Conservation (phyloP, 2,113 vertebrate genomes). For the Cyprinodon tularosa region DNA sequence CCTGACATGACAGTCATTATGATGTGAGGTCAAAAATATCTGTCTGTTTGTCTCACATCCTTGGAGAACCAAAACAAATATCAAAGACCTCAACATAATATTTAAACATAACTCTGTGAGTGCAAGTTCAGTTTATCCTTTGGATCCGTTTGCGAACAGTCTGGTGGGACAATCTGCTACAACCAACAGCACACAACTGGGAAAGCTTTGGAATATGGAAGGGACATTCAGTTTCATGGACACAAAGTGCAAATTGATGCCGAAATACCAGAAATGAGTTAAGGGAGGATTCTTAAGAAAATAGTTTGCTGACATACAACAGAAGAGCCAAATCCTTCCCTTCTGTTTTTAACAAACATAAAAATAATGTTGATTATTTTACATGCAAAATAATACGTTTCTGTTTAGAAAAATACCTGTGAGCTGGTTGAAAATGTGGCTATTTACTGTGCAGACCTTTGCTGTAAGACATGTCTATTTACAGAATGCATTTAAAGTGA, state of each 20-base stretch:
- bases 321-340: not conserved
- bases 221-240: not conserved
- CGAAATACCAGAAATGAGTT: not conserved
- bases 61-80: not conserved
- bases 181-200: not conserved
- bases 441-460: not conserved
- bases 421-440: not conserved
- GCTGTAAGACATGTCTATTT: not conserved
- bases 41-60: slow-evolving; percentile 1
- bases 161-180: not conserved
- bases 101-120: not conserved
- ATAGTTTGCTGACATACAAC: not conserved
- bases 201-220: not conserved
- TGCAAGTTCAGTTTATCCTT: not conserved
- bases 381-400: not conserved
- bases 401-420: not conserved
- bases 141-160: not conserved
- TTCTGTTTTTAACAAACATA: not conserved
- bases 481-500: not conserved
- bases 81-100: not conserved
- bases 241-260: not conserved
- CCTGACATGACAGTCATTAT: not conserved
- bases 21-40: not conserved
- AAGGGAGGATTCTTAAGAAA: not conserved
- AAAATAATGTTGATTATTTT: not conserved